These are phyloP conservation scores for Teleiodes luculella DNA, from an alignment of 2,888 invertebrate species.

Conservation along the genomic window DNA sequence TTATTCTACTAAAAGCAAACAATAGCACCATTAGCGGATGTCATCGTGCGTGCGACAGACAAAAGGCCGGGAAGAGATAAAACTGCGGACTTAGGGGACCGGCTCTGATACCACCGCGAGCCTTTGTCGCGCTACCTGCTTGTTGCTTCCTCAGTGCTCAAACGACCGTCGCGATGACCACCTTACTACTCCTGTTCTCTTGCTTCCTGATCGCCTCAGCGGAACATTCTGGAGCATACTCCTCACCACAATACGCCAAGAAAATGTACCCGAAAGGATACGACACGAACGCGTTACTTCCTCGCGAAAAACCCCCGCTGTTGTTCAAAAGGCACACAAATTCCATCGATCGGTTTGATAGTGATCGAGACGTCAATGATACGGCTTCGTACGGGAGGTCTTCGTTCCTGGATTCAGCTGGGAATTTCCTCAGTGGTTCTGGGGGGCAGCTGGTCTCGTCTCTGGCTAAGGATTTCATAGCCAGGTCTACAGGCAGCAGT, in stretches of 20 bases:
- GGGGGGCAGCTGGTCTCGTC: constrained; percentile 77
- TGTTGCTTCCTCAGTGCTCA: constrained; percentile 42
- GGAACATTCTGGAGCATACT: constrained; percentile 72
- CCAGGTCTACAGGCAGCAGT: constrained; percentile 83
- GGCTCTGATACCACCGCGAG: constrained; percentile 48
- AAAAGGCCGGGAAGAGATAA: constrained; percentile 74
- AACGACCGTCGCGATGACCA: constrained; percentile 51
- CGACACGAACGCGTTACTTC: constrained; percentile 55
- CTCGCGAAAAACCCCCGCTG: constrained; percentile 50
- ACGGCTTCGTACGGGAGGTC: constrained; percentile 43
- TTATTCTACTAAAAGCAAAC: constrained; percentile 55
- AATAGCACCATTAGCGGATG: constrained; percentile 70
- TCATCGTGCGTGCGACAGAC: constrained; percentile 74
- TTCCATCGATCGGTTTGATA: constrained; percentile 50
- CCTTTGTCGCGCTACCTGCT: constrained; percentile 54
- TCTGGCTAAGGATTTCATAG: constrained; percentile 83
- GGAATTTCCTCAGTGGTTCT: constrained; percentile 61
- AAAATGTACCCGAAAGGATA: constrained; percentile 64
- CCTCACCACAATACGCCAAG: constrained; percentile 74
- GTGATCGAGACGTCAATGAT: constrained; percentile 18
- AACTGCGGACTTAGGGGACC: constrained; percentile 48
- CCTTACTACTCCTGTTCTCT: constrained; percentile 39
- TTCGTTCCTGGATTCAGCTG: constrained; percentile 60
- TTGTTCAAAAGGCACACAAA: constrained; percentile 44
- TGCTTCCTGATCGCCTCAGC: constrained; percentile 36